These are phyloP conservation scores for Brachionichthys hirsutus DNA, from an alignment of 2,113 vertebrate genomes.

Conservation along the genomic window DNA sequence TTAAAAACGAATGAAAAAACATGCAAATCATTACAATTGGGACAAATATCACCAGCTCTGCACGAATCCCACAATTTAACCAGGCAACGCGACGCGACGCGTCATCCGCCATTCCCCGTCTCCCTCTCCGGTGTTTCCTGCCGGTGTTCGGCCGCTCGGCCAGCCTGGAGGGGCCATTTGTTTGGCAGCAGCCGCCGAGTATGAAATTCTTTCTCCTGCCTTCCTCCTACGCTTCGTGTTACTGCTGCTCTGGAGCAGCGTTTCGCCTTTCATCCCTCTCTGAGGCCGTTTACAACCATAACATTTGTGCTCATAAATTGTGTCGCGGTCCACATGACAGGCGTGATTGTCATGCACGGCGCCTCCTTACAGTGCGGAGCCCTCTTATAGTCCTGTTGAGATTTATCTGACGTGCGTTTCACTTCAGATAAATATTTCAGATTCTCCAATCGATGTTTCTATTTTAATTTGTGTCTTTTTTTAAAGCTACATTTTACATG, in stretches of 20 bases:
- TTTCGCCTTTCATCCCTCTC: constrained; percentile 90
- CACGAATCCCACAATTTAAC: constrained; percentile 19
- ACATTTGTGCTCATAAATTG: constrained; percentile 95
- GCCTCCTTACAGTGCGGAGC: constrained; percentile 77
- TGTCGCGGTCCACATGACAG: constrained; percentile 95
- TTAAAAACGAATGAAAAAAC: neutral
- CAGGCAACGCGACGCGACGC: neutral
- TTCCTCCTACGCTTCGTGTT: constrained; percentile 94
- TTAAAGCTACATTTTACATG: neutral
- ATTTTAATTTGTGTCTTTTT: neutral
- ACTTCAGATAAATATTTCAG: neutral
- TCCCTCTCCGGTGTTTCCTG: constrained; percentile 11
- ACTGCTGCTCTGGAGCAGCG: constrained; percentile 82
- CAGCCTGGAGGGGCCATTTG: constrained; percentile 69
- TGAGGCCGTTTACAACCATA: constrained; percentile 88
- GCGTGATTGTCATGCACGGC: constrained; percentile 98
- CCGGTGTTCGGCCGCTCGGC: constrained; percentile 33
- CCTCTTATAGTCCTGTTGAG: constrained; percentile 53
- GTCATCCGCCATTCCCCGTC: constrained; percentile 6
- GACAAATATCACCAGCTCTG: constrained; percentile 19
- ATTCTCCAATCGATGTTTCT: neutral
- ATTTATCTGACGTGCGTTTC: neutral
- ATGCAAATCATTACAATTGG: neutral
- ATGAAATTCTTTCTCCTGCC: constrained; percentile 88
- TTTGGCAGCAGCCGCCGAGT: constrained; percentile 78